These are phyloP conservation scores for Anguilla marmorata DNA, from an alignment of 2,797 vertebrate genomes.

Conservation along the genomic window DNA sequence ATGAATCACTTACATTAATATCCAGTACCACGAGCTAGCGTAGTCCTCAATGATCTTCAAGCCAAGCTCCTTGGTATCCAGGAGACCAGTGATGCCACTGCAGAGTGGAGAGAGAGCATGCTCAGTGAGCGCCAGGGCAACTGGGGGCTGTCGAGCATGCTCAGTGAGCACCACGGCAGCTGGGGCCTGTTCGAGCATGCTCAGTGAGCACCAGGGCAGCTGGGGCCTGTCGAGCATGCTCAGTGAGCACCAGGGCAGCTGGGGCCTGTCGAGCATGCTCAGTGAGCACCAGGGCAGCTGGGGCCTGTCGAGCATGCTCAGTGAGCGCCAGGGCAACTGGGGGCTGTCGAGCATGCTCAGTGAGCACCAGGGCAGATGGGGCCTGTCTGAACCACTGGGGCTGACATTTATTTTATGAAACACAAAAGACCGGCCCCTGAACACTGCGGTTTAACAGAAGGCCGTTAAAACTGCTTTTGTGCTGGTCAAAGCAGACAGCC, in stretches of 20 bases:
- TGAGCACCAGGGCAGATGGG: background rate
- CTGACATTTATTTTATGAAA: conserved; percentile 25
- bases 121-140: conserved; percentile 29
- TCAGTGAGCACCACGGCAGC: no score
- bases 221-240: conserved; percentile 1
- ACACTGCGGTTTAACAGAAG: conserved; percentile 30
- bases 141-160: background rate
- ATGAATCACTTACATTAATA: conserved; percentile 83
- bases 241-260: conserved; percentile 21
- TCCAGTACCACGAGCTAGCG: conserved; percentile 92
- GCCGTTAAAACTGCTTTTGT: conserved; percentile 1
- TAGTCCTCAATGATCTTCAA: conserved; percentile 95
- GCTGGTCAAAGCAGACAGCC: background rate
- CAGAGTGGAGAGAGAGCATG: conserved; percentile 41
- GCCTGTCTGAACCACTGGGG: background rate
- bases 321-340: conserved; percentile 22
- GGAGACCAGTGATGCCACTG: conserved; percentile 82
- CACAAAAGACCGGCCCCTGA: conserved; percentile 10
- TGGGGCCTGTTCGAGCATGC: no score
- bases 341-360: background rate
- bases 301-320: background rate
- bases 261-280: background rate
- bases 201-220: background rate
- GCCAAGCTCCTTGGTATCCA: conserved; percentile 85
- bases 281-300: conserved; percentile 20